Base-by-base conservation (phyloP, 1,140 invertebrate species). In the Listronotus oregonensis region DNA sequence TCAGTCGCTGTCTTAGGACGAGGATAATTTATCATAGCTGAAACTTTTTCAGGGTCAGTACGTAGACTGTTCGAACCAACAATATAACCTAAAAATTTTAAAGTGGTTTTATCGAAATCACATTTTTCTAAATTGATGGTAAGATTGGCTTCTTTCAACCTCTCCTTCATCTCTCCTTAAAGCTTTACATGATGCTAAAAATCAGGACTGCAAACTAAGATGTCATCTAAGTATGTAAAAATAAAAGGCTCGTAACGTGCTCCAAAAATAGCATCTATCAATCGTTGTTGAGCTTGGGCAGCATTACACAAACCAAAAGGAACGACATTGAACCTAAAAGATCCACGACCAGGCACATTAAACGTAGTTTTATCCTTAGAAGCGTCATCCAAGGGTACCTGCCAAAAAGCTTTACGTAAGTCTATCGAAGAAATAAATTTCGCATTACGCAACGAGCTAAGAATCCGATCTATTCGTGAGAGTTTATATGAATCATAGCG, bases 351-450 rank as follows among this genome's bases (percentile, higher is more conserved):
- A 0, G 75, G 76, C 0, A 79, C 76, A 6, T 77, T 73, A 55
- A 84, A 84, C 0, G 79, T 81, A 0, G 82, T 85, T 34, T 78
- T 77, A 27, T 75, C 69, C 37, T 65, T 68, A 31, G 69, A 75
- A 0, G n/a, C 39, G 9, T 70, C 57, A 0, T 65, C 67, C 17
- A 81, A 5, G 0, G 72, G 70, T 0, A 80, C 70, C 43, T 82
- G 75, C 62, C 67, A 75, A 62, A 69, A 78, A 3, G 67, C 72
- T 12, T 64, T 66, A 18, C 64, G 69, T 9, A 79, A 44, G 67
- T 79, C 78, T 8, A 77, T 46, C 1, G 70, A 70, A n/a, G n/a
- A n/a, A n/a, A n/a, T n/a, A n/a, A n/a, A n/a, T n/a, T n/a, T n/a
- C n/a, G n/a, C n/a, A n/a, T n/a, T n/a, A n/a, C n/a, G n/a, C n/a